Evolutionary conservation across 2,888 invertebrate species (phyloP), one percentile per base, ranked within the genome.

Genomic region (Unio delphinus): DNA sequence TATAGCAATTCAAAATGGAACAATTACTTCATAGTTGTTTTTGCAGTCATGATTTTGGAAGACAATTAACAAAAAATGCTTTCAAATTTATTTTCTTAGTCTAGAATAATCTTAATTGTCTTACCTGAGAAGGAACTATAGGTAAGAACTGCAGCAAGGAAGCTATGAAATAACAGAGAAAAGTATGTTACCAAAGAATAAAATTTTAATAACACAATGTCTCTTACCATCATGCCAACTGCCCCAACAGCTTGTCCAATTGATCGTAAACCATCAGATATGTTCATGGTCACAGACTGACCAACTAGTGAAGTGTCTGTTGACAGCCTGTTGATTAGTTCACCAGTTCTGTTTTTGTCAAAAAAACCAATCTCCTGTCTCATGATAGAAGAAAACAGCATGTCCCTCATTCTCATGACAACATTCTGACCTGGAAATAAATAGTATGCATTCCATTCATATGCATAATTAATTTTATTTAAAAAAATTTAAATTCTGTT

Each of bases 241-340:
- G 98, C 97, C 61, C 95, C 95, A 45, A 93, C 90, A 15, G 95
- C 95, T 94, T 97, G 96, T 72, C 96, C 94, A 4, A 94, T 88
- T 0, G 97, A 95, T 63, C 99, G 91, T 30, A 98, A 90, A 0
- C 99, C 99, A 91, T 99, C 98, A 3, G 97, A 97, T 70, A 99
- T 93, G 91, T 99, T 99, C 87, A 94, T 94, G 67, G 97, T 98
- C 1, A 99, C 92, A 57, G 97, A 95, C 73, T 95, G 94, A 8
- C 98, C 97, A 8, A 99, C 96, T 23, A 98, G 91, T 78, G 95
- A 94, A 0, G 98, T 95, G 88, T 99, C 99, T 15, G 96, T 94
- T 61, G 95, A 95, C 54, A 97, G 90, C 74, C 99, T 92, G 90
- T 97, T 98, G 0, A 98, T 94, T 63, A 98, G 91, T 90, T 97